These are phyloP conservation scores for Vesta saturnalis DNA, from an alignment of 2,888 invertebrate genomes.

Conservation along the genomic window DNA sequence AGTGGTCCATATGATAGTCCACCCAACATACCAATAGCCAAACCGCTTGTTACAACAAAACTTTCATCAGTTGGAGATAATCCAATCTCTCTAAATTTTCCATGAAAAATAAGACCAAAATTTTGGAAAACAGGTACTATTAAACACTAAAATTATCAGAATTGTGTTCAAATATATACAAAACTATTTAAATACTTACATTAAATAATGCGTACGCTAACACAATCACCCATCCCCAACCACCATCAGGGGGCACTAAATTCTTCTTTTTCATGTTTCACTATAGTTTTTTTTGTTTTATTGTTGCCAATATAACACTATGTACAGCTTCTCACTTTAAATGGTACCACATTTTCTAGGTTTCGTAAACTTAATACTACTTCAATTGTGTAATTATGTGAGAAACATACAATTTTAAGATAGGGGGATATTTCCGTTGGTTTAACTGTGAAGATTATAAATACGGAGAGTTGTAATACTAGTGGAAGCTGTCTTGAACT, in stretches of 20 bases:
- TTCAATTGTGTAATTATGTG: too few relatives aligned
- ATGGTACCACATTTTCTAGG: neutral
- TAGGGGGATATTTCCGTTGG: too few relatives aligned
- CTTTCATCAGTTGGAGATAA: conserved; percentile 71
- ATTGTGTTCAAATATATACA: neutral
- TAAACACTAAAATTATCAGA: conserved; percentile 50
- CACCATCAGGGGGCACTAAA: conserved; percentile 62
- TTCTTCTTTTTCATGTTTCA: conserved; percentile 40
- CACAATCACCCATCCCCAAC: conserved; percentile 64
- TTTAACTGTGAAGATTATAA: too few relatives aligned
- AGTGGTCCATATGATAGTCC: conserved; percentile 74
- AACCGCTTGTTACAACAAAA: conserved; percentile 72
- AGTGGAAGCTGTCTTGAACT: too few relatives aligned
- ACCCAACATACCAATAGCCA: conserved; percentile 73
- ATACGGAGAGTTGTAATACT: too few relatives aligned
- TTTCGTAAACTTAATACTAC: too few relatives aligned
- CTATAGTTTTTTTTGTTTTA: too few relatives aligned
- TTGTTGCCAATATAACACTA: too few relatives aligned
- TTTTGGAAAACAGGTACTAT: conserved; percentile 65
- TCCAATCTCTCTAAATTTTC: conserved; percentile 67
- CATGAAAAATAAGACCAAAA: conserved; percentile 75
- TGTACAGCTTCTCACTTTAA: neutral
- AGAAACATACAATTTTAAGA: too few relatives aligned
- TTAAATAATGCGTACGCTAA: conserved; percentile 60
- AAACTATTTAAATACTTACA: conserved; percentile 58